Conservation (phyloP, 2,797 vertebrate genomes). For the Melanotaenia maccullochi region DNA sequence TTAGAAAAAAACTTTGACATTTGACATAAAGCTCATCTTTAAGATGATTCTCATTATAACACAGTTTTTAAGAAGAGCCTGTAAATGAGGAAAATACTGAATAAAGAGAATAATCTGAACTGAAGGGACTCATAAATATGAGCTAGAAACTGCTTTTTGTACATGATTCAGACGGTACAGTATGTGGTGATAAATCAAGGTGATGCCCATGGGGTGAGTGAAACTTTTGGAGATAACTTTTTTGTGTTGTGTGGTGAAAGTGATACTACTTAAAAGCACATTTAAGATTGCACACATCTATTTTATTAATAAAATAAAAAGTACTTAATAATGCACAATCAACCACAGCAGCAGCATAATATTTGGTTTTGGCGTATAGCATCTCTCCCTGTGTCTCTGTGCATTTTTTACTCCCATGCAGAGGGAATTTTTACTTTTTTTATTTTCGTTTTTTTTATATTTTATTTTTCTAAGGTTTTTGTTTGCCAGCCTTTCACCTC, state of each 20-base stretch:
- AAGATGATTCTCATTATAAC: neutral
- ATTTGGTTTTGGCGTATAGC: slow-evolving; percentile 33
- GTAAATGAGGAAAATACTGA: neutral
- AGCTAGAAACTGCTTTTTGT: neutral
- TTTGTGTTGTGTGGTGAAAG: neutral
- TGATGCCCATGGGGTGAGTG: neutral
- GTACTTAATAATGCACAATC: neutral
- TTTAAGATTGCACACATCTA: neutral
- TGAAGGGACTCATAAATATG: neutral
- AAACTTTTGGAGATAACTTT: neutral
- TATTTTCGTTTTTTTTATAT: slow-evolving; percentile 20
- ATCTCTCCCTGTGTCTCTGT: slow-evolving; percentile 41
- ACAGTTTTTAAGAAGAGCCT: neutral
- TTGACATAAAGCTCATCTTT: too few species aligned
- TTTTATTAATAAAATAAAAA: neutral
- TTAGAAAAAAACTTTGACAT: neutral
- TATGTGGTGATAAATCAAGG: neutral
- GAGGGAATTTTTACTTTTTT: slow-evolving; percentile 32
- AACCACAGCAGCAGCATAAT: slow-evolving; percentile 6
- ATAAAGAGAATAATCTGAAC: neutral
- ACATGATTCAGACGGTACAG: neutral
- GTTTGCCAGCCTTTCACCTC: slow-evolving; percentile 67
- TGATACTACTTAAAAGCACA: neutral
- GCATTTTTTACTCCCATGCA: slow-evolving; percentile 50
- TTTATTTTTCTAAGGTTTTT: slow-evolving; percentile 48